Conservation (phyloP, 2,113 vertebrate genomes). For the Naja naja region DNA sequence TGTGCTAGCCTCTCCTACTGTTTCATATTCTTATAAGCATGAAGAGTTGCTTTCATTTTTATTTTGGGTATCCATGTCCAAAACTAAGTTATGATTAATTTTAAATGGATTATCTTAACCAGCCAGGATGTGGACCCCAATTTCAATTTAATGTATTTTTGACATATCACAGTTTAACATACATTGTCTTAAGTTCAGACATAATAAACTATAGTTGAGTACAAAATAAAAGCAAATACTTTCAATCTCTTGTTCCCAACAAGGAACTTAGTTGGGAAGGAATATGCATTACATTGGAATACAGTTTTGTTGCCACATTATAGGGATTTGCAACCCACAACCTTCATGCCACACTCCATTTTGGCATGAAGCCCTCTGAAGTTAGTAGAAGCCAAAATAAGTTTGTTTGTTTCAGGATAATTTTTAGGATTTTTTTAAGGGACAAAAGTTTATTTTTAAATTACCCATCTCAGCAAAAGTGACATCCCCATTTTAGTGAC, state of each 20-base stretch:
- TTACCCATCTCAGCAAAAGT: neutral
- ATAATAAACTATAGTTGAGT: neutral
- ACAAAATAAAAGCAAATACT: neutral
- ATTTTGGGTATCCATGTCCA: neutral
- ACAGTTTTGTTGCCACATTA: neutral
- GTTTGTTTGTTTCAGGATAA: neutral
- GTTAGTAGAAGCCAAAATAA: neutral
- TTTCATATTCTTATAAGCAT: neutral
- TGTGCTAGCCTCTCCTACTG: neutral
- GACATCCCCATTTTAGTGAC: neutral
- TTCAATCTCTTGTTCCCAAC: neutral
- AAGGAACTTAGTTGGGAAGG: neutral
- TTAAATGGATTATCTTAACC: neutral
- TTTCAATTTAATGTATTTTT: neutral
- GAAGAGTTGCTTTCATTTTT: neutral
- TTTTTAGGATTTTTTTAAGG: neutral
- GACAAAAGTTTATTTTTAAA: neutral
- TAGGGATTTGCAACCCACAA: neutral
- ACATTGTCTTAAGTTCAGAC: neutral
- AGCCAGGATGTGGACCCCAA: neutral
- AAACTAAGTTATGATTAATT: neutral
- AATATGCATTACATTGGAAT: neutral
- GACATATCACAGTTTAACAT: neutral
- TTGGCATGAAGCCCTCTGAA: neutral
- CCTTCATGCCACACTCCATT: neutral